phyloP scores from a whole-genome alignment of 2,113 vertebrate genomes.

The Paradoxurus hermaphroditus region DNA sequence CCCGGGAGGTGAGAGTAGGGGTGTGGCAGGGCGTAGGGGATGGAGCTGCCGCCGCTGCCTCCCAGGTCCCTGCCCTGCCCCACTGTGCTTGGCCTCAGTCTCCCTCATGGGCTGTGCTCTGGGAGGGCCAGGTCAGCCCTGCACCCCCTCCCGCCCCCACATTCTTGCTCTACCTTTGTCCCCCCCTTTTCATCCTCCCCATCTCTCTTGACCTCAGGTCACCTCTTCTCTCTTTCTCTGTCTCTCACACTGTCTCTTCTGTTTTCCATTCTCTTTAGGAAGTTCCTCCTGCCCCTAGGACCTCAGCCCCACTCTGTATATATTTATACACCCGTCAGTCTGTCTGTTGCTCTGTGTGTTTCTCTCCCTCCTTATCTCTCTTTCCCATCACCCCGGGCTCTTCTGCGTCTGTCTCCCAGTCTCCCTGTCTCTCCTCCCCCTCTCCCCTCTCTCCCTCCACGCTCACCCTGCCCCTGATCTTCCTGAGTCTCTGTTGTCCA shows the following conservation, averaged over 20 bases:
- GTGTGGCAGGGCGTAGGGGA: background rate
- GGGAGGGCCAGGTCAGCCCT: background rate
- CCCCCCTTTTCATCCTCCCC: background rate
- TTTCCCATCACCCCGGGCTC: background rate
- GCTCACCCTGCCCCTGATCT: background rate
- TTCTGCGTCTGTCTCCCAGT: background rate
- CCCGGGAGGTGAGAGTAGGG: background rate
- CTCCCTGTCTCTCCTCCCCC: background rate
- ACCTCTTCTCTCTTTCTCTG: background rate
- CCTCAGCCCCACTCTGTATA: background rate
- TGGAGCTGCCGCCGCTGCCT: background rate
- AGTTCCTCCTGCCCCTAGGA: background rate
- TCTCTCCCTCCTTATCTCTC: background rate
- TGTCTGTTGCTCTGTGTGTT: background rate
- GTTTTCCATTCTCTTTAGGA: background rate
- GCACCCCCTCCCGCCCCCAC: accelerated
- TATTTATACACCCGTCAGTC: background rate
- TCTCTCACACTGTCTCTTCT: background rate
- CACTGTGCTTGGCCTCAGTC: background rate
- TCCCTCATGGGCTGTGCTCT: accelerated
- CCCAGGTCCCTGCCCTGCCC: no score
- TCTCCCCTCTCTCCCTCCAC: background rate
- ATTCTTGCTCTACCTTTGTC: accelerated
- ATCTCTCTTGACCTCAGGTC: background rate
- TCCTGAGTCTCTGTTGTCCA: background rate